These are phyloP conservation scores for Clarias pachynema DNA, from an alignment of 2,797 vertebrate species.

Conservation along the genomic window DNA sequence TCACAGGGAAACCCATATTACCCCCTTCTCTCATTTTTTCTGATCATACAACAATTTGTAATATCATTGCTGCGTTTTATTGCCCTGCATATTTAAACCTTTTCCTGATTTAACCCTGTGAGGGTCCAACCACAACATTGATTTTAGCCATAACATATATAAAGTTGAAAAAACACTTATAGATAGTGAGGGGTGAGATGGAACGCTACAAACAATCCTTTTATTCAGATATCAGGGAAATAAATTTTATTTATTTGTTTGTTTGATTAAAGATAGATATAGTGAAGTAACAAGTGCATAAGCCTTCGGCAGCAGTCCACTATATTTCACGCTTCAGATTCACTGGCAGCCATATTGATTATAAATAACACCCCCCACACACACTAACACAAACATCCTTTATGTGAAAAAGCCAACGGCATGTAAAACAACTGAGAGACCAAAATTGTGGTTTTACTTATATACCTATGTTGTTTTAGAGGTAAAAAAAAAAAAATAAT, in stretches of 20 bases:
- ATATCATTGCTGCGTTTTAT: conserved; percentile 17
- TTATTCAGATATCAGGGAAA: conserved; percentile 66
- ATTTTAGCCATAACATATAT: background rate
- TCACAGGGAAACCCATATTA: conserved; percentile 49
- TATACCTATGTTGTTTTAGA: conserved; percentile 58
- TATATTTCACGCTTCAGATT: conserved; percentile 47
- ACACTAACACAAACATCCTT: conserved; percentile 34
- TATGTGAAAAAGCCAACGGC: conserved; percentile 57
- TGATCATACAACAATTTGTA: conserved; percentile 24
- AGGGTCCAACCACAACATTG: conserved; percentile 11
- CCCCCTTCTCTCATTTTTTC: conserved; percentile 52
- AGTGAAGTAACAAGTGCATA: conserved; percentile 73
- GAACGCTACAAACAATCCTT: conserved; percentile 54
- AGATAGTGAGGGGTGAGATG: conserved; percentile 48
- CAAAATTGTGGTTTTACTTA: conserved; percentile 68
- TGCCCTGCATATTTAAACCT: conserved; percentile 50
- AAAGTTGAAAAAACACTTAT: conserved; percentile 3
- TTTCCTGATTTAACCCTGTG: conserved; percentile 9
- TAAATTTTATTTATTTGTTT: conserved; percentile 35
- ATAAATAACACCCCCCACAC: conserved; percentile 69
- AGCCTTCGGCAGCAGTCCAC: conserved; percentile 57
- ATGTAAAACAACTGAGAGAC: conserved; percentile 53
- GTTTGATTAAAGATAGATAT: conserved; percentile 44
- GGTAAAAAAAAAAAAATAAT: conserved; percentile 38
- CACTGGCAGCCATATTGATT: conserved; percentile 66